Evolutionary conservation across 1,140 invertebrate genomes (phyloP).

Genomic region (Alviniconcha marisindica): DNA sequence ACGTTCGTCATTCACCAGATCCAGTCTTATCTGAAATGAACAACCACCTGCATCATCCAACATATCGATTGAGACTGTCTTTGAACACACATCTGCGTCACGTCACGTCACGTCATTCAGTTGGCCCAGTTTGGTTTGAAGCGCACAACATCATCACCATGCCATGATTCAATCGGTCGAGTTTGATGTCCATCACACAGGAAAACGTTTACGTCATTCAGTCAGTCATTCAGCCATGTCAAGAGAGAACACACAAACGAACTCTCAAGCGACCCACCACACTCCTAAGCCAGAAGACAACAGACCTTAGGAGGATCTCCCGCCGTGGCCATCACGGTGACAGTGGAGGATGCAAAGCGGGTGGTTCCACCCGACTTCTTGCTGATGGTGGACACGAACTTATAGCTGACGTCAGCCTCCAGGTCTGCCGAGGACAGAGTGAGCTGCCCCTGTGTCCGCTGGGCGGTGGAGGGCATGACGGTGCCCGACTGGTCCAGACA

Average conservation of each 20-base stretch:
- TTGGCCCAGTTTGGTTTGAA: no score
- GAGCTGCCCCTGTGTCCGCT: background rate
- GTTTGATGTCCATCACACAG: no score
- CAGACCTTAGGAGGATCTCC: constrained; percentile 34
- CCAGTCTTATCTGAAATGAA: background rate
- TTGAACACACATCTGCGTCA: no score
- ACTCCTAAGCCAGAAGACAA: no score
- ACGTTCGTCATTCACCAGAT: constrained; percentile 3
- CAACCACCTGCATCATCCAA: no score
- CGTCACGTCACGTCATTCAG: no score
- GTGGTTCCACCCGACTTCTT: constrained; percentile 32
- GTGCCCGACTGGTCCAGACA: constrained; percentile 9
- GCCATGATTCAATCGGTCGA: background rate
- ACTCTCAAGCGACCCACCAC: no score
- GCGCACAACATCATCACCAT: background rate
- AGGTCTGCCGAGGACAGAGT: background rate
- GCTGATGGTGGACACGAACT: constrained; percentile 11
- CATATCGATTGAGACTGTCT: no score
- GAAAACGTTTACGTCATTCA: no score
- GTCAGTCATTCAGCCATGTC: no score
- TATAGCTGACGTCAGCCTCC: background rate
- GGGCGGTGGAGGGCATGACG: background rate
- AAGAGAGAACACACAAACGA: no score
- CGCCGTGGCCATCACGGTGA: constrained; percentile 6
- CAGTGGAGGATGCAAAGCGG: background rate